Base-by-base conservation (phyloP, 37 sponge, comb jelly and placozoan genomes). In the Ianthella basta region DNA sequence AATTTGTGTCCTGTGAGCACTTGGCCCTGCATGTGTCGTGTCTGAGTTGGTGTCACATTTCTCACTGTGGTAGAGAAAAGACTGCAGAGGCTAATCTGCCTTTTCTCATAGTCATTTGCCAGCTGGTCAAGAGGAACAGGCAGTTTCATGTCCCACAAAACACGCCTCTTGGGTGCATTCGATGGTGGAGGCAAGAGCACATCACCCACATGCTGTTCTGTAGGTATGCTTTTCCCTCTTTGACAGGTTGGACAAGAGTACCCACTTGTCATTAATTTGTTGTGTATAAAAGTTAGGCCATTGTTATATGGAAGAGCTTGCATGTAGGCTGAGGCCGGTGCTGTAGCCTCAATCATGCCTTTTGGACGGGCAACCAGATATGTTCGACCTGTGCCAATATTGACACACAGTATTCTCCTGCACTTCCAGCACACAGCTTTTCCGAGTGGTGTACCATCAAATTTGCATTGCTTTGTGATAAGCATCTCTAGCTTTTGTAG, bases 321-420 rank as follows among this genome's bases (percentile, higher is more conserved):
- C n/a, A n/a, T n/a, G 24, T 65, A 12, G 10, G 24, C 32, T 32
- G 24, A 65, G 10, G 67, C 67, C 13, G 30, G 32, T 65, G 67
- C 67, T 65, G 67, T 27, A 32, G 30, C 30, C 13, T 65, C 6
- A 32, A 32, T 32, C 67, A 18, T 32, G 13, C 32, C 16, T 19
- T 32, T 18, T 32, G 10, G 13, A 10, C 24, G 13, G 67, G 24
- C 67, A 18, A 65, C 67, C 30, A 65, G 19, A 15, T 65, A 32
- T 27, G 67, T 65, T 32, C 30, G 67, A 15, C 67, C 13, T 27
- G 24, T 65, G 30, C 30, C 67, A 18, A 65, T 32, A 12, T 32
- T 65, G 67, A 32, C 24, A 27, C 67, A 65, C 13, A 65, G 67
- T 65, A 65, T 65, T 32, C 67, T 65, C 12, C 67, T 32, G 30